phyloP scores from a whole-genome alignment of 1,140 invertebrate species.

The Leptinotarsa undecemlineata region DNA sequence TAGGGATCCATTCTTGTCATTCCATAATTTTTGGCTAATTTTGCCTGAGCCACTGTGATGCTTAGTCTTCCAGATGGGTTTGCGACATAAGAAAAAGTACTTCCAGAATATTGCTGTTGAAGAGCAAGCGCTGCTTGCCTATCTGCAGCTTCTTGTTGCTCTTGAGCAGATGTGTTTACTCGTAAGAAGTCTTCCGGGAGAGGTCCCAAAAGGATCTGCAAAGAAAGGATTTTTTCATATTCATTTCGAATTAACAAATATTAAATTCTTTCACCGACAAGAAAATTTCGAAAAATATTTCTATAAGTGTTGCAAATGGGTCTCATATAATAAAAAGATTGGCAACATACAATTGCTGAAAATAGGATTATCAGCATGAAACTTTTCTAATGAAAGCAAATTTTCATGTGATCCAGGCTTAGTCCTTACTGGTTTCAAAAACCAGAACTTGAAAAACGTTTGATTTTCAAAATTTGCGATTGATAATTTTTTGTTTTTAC shows the following conservation, averaged over 20 bases:
- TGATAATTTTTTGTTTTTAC: neutral
- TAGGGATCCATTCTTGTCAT: constrained; percentile 96
- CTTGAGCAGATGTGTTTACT: constrained; percentile 59
- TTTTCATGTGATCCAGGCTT: neutral
- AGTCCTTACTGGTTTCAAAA: neutral
- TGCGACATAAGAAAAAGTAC: constrained; percentile 43
- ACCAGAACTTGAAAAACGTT: neutral
- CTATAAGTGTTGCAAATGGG: too few species aligned
- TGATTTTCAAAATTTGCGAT: neutral
- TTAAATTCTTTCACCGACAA: too few species aligned
- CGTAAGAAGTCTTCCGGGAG: constrained; percentile 82
- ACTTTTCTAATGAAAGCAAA: neutral
- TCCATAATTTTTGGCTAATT: constrained; percentile 95
- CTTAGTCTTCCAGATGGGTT: constrained; percentile 74
- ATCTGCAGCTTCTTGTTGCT: constrained; percentile 75
- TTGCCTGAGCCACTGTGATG: constrained; percentile 84
- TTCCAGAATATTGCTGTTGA: constrained; percentile 72
- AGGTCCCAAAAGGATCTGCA: constrained; percentile 75
- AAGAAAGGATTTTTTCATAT: neutral
- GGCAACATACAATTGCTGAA: too few species aligned
- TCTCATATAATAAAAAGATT: too few species aligned
- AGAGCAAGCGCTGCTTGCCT: constrained; percentile 78
- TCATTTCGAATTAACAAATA: too few species aligned
- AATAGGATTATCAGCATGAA: neutral
- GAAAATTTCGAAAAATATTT: too few species aligned